These are phyloP conservation scores for Clinocottus analis DNA, from an alignment of 2,113 vertebrate genomes.

Conservation along the genomic window DNA sequence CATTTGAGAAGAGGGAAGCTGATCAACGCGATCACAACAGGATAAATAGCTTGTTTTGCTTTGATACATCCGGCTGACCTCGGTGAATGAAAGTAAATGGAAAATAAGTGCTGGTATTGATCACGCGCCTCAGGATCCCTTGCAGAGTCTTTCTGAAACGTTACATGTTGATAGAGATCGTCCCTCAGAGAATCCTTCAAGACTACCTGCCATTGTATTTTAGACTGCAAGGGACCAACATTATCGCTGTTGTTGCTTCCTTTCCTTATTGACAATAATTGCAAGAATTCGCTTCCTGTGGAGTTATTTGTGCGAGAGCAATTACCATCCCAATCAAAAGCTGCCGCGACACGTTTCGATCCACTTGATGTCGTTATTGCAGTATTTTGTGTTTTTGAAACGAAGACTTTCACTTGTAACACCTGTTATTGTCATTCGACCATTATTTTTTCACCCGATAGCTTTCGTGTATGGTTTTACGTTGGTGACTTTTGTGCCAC, in stretches of 20 bases:
- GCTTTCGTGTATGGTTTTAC: too few relatives aligned
- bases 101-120: slow-evolving; percentile 24
- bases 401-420: background rate
- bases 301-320: background rate
- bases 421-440: too few relatives aligned
- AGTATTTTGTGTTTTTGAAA: background rate
- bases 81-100: background rate
- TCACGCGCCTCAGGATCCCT: slow-evolving; percentile 39
- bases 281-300: background rate
- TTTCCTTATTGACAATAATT: background rate
- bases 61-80: slow-evolving; percentile 2
- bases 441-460: too few relatives aligned
- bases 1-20: slow-evolving; percentile 14
- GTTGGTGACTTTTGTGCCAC: too few relatives aligned
- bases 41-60: slow-evolving; percentile 15
- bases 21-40: background rate
- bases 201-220: background rate
- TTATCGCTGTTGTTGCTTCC: background rate
- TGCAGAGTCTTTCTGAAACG: background rate
- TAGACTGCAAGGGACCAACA: background rate
- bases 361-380: background rate
- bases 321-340: background rate
- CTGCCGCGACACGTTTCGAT: background rate
- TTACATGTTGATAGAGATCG: background rate
- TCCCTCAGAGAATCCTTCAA: slow-evolving; percentile 2